Evolutionary conservation across 2,888 invertebrate genomes (phyloP).

Genomic region (Cepaea hortensis): DNA sequence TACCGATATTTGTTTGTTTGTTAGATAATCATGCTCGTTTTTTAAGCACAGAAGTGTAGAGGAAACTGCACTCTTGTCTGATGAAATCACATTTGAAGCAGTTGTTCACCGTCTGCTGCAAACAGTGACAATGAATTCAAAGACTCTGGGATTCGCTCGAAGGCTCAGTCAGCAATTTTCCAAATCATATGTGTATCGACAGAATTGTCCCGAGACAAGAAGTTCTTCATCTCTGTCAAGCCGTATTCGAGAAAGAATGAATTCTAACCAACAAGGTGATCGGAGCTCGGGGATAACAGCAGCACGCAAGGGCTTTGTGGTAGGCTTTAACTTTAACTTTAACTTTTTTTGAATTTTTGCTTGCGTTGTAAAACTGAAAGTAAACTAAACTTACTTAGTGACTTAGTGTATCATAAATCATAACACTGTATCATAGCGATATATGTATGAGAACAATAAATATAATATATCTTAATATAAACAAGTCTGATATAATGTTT

Average conservation of each 20-base stretch:
- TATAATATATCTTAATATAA: too few relatives aligned
- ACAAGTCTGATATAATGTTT: too few relatives aligned
- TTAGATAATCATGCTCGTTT: too few relatives aligned
- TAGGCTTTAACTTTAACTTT: too few relatives aligned
- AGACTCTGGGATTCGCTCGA: background rate
- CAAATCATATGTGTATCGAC: too few relatives aligned
- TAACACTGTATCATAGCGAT: too few relatives aligned
- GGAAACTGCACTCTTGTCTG: background rate
- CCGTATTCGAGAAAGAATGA: background rate
- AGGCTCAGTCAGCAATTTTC: slow-evolving; percentile 2
- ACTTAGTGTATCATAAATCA: too few relatives aligned
- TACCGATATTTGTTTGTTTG: too few relatives aligned
- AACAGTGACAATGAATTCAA: background rate
- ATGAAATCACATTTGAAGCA: background rate
- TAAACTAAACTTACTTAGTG: too few relatives aligned
- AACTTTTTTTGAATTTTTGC: background rate
- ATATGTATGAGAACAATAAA: too few relatives aligned
- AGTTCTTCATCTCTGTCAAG: background rate
- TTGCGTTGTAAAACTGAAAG: too few relatives aligned
- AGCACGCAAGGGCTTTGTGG: background rate
- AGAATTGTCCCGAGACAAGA: background rate
- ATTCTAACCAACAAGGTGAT: background rate
- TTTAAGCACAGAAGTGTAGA: too few relatives aligned
- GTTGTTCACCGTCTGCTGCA: background rate
- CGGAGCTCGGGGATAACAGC: background rate